These are phyloP conservation scores for Eupleurogrammus muticus DNA, from an alignment of 2,797 vertebrate species.

Conservation along the genomic window DNA sequence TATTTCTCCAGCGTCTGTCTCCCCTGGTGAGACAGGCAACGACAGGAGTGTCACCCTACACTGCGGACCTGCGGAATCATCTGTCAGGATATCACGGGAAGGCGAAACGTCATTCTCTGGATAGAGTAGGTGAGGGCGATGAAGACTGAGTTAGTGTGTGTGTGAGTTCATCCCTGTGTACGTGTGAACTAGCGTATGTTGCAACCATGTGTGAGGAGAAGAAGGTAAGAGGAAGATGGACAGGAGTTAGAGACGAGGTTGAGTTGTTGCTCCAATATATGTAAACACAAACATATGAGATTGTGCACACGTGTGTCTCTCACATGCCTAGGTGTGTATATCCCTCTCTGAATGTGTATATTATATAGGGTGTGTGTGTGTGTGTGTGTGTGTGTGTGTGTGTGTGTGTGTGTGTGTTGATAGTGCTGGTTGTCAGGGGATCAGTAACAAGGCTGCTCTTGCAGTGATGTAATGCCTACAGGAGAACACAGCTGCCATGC, in stretches of 20 bases:
- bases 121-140: conserved; percentile 64
- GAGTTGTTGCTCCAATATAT: conserved; percentile 46
- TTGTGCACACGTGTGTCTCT: background rate
- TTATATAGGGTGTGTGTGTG: conserved; percentile 10
- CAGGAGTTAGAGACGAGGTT: conserved; percentile 5
- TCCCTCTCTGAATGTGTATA: conserved; percentile 3
- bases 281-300: background rate
- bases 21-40: conserved; percentile 60
- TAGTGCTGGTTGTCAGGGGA: conserved; percentile 79
- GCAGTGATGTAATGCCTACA: conserved; percentile 85
- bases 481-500: conserved; percentile 86
- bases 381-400: conserved; percentile 27
- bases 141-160: conserved; percentile 53
- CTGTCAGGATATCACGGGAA: conserved; percentile 78
- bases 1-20: conserved; percentile 10
- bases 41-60: conserved; percentile 74
- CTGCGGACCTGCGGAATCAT: conserved; percentile 58
- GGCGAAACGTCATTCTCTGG: conserved; percentile 72
- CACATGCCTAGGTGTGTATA: background rate
- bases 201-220: conserved; percentile 16
- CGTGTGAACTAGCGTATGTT: conserved; percentile 16
- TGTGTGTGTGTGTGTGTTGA: conserved; percentile 66
- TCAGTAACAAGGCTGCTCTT: conserved; percentile 83
- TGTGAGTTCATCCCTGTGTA: conserved; percentile 29
- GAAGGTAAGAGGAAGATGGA: conserved; percentile 52